A percentile compares a stretch with the other conserved stretches of the same genome.
Conservation (phyloP, 2,113 vertebrate genomes). For the Narcine bancroftii region DNA sequence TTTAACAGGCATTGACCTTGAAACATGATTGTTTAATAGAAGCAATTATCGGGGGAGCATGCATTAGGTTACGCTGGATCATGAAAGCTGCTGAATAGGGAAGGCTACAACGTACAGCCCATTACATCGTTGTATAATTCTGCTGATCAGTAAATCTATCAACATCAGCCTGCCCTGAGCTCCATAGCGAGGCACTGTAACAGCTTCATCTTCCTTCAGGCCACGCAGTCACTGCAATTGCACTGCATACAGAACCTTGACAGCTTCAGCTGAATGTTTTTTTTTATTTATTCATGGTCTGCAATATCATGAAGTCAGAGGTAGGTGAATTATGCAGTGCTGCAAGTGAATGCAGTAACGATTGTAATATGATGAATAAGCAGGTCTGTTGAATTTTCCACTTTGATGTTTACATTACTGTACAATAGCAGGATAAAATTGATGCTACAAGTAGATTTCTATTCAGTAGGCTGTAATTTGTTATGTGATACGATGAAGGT, state of each 20-base stretch:
- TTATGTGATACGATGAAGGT: neutral
- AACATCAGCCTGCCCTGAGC: conserved; percentile 41
- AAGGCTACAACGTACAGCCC: conserved; percentile 47
- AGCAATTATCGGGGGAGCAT: conserved; percentile 40
- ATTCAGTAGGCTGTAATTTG: neutral
- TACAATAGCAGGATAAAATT: neutral
- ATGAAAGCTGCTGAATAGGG: conserved; percentile 45
- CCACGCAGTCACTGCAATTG: conserved; percentile 40
- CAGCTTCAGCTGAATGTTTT: conserved; percentile 43
- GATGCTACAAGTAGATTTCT: neutral
- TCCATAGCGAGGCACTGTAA: conserved; percentile 43
- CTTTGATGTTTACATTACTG: neutral
- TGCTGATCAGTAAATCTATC: conserved; percentile 46
- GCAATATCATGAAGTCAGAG: conserved; percentile 54
- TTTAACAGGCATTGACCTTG: conserved; percentile 59
- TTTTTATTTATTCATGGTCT: conserved; percentile 44
- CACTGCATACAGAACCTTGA: conserved; percentile 41
- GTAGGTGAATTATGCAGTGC: conserved; percentile 62
- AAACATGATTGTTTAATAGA: conserved; percentile 43
- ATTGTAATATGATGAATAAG: conserved; percentile 46
- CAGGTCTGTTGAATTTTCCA: neutral
- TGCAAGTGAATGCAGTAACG: conserved; percentile 52
- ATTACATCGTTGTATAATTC: conserved; percentile 50
- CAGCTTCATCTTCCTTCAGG: conserved; percentile 43
- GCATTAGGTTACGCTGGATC: conserved; percentile 28